phyloP scores from a whole-genome alignment of 1,140 invertebrate genomes.

The Atta texana region DNA sequence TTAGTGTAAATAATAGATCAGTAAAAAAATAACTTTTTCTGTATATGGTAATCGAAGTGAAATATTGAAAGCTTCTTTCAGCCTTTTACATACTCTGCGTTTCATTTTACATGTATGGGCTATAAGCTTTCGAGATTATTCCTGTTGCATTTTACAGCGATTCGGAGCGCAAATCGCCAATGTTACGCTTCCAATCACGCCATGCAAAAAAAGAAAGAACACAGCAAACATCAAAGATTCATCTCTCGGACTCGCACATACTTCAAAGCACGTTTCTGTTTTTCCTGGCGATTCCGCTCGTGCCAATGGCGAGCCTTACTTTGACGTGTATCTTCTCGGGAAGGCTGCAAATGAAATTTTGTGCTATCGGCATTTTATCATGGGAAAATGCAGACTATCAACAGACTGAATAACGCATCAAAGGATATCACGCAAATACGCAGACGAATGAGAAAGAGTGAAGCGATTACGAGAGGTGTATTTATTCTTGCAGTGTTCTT shows the following conservation, averaged over 20 bases:
- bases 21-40: constrained; percentile 1
- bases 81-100: neutral
- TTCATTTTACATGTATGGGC: constrained; percentile 18
- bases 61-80: neutral
- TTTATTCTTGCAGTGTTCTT: constrained; percentile 18
- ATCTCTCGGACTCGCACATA: constrained; percentile 31
- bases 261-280: constrained; percentile 48
- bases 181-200: constrained; percentile 36
- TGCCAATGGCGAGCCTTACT: constrained; percentile 39
- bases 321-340: constrained; percentile 51
- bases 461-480: constrained; percentile 18
- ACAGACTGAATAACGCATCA: constrained; percentile 20
- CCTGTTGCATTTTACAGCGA: constrained; percentile 34
- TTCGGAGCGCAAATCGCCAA: constrained; percentile 31
- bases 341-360: constrained; percentile 49
- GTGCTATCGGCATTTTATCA: constrained; percentile 49
- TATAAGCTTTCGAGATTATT: constrained; percentile 35
- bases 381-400: constrained; percentile 43
- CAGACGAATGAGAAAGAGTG: neutral
- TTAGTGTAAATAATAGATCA: neutral
- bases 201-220: neutral
- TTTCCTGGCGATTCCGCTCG: constrained; percentile 17
- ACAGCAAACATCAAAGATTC: constrained; percentile 47
- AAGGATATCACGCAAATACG: constrained; percentile 37
- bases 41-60: neutral